phyloP scores from a whole-genome alignment of 2,113 vertebrate species.

The Vireo altiloquus region DNA sequence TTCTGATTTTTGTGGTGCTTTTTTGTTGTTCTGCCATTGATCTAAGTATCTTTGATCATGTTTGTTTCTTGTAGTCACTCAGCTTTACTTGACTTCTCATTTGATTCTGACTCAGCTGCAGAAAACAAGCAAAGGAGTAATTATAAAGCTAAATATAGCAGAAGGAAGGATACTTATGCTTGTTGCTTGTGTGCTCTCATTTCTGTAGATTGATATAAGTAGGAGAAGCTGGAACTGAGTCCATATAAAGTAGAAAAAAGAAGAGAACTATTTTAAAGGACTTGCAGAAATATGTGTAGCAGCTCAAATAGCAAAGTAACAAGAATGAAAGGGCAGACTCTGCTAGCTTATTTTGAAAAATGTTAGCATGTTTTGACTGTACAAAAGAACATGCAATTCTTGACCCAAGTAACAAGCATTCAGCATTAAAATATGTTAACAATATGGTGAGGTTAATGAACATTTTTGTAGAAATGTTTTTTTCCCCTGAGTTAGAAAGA shows the following conservation, averaged over 20 bases:
- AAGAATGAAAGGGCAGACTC: background rate
- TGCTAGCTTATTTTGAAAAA: background rate
- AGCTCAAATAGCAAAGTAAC: background rate
- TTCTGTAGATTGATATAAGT: background rate
- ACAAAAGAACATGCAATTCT: constrained; percentile 3
- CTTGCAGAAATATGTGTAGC: background rate
- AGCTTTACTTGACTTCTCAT: background rate
- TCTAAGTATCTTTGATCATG: background rate
- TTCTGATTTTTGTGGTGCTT: background rate
- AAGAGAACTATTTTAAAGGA: background rate
- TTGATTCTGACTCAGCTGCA: background rate
- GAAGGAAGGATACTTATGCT: background rate
- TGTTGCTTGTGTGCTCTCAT: background rate
- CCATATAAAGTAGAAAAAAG: background rate
- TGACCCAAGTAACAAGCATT: background rate
- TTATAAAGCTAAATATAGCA: background rate
- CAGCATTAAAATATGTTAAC: background rate
- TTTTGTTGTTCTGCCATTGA: background rate
- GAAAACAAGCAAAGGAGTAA: background rate
- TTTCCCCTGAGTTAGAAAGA: background rate
- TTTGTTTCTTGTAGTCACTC: background rate
- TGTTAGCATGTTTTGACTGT: background rate
- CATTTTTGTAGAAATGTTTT: background rate
- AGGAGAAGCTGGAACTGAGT: background rate
- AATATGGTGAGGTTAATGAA: background rate